These are phyloP conservation scores for Aldabrachelys gigantea DNA, from an alignment of 2,113 vertebrate genomes.

Conservation along the genomic window DNA sequence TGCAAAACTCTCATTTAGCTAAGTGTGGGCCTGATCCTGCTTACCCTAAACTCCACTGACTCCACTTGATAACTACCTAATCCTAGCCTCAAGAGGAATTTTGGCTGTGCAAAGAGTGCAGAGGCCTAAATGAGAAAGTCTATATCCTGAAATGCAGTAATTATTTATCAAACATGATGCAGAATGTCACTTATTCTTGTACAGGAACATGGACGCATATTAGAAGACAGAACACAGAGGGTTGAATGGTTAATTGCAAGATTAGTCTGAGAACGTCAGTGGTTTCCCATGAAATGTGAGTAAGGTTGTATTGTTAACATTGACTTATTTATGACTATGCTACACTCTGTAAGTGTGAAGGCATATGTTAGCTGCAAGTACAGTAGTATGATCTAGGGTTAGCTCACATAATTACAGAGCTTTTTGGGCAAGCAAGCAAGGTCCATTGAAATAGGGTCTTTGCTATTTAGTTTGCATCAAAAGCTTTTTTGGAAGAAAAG, in stretches of 20 bases:
- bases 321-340: neutral
- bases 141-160: neutral
- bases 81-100: neutral
- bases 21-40: rapidly evolving
- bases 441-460: neutral
- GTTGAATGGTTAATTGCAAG: neutral
- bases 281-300: neutral
- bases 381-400: neutral
- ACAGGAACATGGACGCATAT: neutral
- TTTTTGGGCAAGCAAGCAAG: neutral
- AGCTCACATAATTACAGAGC: neutral
- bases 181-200: neutral
- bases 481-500: neutral
- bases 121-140: neutral
- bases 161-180: neutral
- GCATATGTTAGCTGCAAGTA: neutral
- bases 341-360: neutral
- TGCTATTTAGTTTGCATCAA: neutral
- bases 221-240: neutral
- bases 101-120: neutral
- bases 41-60: rapidly evolving
- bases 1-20: neutral
- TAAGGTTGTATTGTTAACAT: neutral
- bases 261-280: neutral
- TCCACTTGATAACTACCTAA: neutral